Base-by-base conservation (phyloP, 2,797 vertebrate genomes). In the Poeciliopsis gracilis region DNA sequence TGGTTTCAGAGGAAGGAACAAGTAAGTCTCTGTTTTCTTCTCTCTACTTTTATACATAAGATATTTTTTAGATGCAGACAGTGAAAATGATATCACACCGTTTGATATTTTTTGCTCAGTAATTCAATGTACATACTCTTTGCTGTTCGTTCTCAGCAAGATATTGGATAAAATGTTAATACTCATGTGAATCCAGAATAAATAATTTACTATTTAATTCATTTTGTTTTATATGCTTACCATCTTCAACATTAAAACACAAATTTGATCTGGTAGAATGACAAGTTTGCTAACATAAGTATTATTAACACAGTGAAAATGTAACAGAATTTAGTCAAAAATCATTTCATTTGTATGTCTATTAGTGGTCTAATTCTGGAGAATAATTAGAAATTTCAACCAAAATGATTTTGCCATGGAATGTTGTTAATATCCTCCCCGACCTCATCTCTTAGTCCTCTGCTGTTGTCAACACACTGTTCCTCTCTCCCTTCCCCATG, bases 1-100 rank as follows among this genome's bases (percentile, higher is more conserved):
- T 99, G 98, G 98, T 99, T 84, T 98, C 97, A 9, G 98, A 99
- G 87, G 98, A 99, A n/a, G 98, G 98, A 87, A 96, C 95, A 5
- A 96, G 96, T 97, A 94, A 96, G 96, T 96, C 10, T 82, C 18
- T 36, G 18, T 10, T 41, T 30, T 71, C 51, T 73, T 73, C 18
- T 82, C 75, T 15, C 75, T 71, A 51, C 10, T 72, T 75, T 69
- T 51, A 77, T 12, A 53, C 15, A 8, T 59, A 53, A 55, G 23
- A 76, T 79, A 63, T 70, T 23, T 70, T 23, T 55, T 38, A 61
- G 25, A 73, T 77, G 61, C 53, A 70, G 70, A 43, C 73, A 70
- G 47, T 23, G n/a, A 77, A 77, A 76, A 77, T 28, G 74, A 76
- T 75, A 77, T 69, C 23, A 72, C 45, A 80, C 28, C 45, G 33